A percentile compares a stretch with the other conserved stretches of the same genome.
These are phyloP conservation scores for Dione vanillae DNA, from an alignment of 2,888 invertebrate genomes.

Conservation along the genomic window DNA sequence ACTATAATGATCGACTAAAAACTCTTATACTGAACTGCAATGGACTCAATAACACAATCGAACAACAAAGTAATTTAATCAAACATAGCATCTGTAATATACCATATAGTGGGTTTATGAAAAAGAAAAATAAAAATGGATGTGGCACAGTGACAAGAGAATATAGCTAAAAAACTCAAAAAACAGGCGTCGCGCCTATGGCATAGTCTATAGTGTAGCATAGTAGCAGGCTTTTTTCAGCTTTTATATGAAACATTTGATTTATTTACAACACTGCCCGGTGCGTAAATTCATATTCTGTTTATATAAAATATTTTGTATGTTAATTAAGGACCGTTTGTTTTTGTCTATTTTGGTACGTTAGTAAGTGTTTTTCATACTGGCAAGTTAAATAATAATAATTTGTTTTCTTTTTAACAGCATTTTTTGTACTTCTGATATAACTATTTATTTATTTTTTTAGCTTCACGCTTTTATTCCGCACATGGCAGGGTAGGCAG, in stretches of 20 bases:
- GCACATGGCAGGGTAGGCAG: too few species aligned
- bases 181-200: conserved; percentile 30
- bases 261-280: conserved; percentile 42
- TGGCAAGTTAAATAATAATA: too few species aligned
- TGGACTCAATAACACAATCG: too few species aligned
- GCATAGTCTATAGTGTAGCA: background rate
- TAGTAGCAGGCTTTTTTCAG: conserved; percentile 27
- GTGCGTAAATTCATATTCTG: conserved; percentile 41
- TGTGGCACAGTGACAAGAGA: conserved; percentile 24
- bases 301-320: conserved; percentile 31
- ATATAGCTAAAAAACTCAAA: conserved; percentile 29
- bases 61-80: conserved; percentile 9
- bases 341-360: background rate
- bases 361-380: background rate
- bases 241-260: conserved; percentile 38
- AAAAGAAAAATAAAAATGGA: conserved; percentile 30
- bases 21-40: too few species aligned
- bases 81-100: background rate
- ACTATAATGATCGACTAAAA: too few species aligned
- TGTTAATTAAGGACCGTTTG: background rate
- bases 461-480: too few species aligned
- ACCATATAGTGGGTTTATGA: conserved; percentile 8
- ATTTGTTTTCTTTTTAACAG: too few species aligned
- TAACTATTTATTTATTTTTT: too few species aligned
- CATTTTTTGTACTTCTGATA: too few species aligned